phyloP scores from a whole-genome alignment of 2,888 invertebrate species.

The Cosmorhoe ocellata region DNA sequence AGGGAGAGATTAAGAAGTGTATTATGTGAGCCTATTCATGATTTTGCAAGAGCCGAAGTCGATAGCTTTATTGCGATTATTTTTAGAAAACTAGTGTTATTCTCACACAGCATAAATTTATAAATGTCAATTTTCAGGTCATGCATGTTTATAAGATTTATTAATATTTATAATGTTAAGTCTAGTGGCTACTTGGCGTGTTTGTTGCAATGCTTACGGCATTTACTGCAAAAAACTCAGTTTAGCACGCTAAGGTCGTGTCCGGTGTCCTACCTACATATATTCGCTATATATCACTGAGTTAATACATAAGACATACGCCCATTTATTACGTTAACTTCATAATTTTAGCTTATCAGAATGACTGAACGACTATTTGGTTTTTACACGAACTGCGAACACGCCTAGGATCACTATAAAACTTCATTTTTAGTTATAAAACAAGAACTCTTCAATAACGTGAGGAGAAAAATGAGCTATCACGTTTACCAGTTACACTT shows the following conservation, averaged over 20 bases:
- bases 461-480: too few relatives aligned
- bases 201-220: constrained; percentile 40
- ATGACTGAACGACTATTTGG: background rate
- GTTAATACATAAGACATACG: constrained; percentile 4
- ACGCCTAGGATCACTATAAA: too few relatives aligned
- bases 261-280: constrained; percentile 24
- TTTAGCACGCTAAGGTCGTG: constrained; percentile 61
- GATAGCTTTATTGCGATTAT: too few relatives aligned
- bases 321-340: constrained; percentile 4
- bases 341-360: constrained; percentile 2
- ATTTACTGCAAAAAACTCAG: constrained; percentile 50
- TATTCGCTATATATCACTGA: constrained; percentile 6
- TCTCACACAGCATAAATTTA: background rate
- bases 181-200: constrained; percentile 30
- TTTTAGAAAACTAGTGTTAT: too few relatives aligned
- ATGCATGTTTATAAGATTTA: constrained; percentile 20
- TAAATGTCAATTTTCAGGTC: constrained; percentile 6
- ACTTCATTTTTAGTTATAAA: too few relatives aligned
- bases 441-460: background rate
- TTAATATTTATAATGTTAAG: constrained; percentile 21
- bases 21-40: too few relatives aligned
- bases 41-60: too few relatives aligned
- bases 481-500: too few relatives aligned
- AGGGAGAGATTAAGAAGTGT: too few relatives aligned
- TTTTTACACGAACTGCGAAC: constrained; percentile 7